Base-by-base conservation (phyloP, 1,140 invertebrate species). In the Procambarus clarkii region DNA sequence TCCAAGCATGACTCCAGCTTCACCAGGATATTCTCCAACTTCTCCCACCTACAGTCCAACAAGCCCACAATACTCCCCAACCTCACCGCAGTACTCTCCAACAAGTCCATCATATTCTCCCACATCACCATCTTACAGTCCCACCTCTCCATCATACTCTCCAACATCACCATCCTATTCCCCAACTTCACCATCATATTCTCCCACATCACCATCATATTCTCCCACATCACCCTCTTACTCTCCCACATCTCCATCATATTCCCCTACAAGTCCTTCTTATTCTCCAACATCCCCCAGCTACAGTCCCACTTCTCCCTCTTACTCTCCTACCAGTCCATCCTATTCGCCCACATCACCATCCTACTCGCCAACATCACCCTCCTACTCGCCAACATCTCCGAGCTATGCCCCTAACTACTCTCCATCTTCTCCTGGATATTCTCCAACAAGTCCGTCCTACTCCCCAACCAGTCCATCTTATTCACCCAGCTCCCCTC, bases 131-230 rank as follows among this genome's bases (percentile, higher is more conserved):
- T 34, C 34, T 34, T 34, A 34, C 34, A 34, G 34, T 34, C 34
- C 34, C 34, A 34, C 34, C 60, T 98, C 97, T 8, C 98, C 97
- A 4, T 96, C 96, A 15, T 99, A 99, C 93, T 98, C 97, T 13
- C 97, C 97, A 24, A 97, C 97, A 0, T 98, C 97, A 91, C 98
- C 98, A 0, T 96, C 96, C 18, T 98, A 97, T 93, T 94, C 96
- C 90, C 97, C 97, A 0, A 96, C 97, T 1, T 96, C 97, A 3
- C 96, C 96, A 34, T 96, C 96, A 2, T 34, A 34, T 34, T 34
- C 34, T 34, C 34, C 34, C 34, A 34, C 34, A 34, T 34, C 34
- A 34, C 34, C 34, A 34, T 34, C 34, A 34, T 34, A 34, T 34
- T 34, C 34, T 34, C 34, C 34, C 34, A 34, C 34, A 34, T 34